A percentile compares a stretch with the other conserved stretches of the same genome.
phyloP scores from a whole-genome alignment of 1,140 invertebrate species.

The Papilio machaon region DNA sequence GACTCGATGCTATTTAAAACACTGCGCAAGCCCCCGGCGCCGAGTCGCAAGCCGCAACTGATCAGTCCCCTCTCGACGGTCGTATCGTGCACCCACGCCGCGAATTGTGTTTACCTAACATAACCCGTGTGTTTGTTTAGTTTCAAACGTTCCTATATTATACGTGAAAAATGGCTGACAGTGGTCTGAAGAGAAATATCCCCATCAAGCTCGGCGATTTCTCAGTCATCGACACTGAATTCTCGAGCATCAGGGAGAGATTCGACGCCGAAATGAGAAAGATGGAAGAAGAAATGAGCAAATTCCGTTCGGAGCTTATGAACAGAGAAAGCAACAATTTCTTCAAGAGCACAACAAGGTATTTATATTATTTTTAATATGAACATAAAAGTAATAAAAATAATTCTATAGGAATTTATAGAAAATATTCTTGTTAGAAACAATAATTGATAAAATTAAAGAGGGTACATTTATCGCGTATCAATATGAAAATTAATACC shows the following conservation, averaged over 20 bases:
- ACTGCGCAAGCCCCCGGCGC: slow-evolving; percentile 80
- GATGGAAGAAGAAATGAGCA: slow-evolving; percentile 99
- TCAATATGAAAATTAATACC: background rate
- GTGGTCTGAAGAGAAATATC: slow-evolving; percentile 92
- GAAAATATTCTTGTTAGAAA: background rate
- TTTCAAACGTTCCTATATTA: slow-evolving; percentile 65
- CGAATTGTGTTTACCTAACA: slow-evolving; percentile 76
- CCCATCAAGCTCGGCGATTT: slow-evolving; percentile 97
- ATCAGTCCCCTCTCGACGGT: slow-evolving; percentile 78
- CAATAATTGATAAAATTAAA: slow-evolving; percentile 15
- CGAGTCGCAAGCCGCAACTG: slow-evolving; percentile 70
- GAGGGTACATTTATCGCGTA: background rate
- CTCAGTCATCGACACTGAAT: slow-evolving; percentile 97
- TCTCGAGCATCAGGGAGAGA: slow-evolving; percentile 96
- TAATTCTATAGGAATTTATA: background rate
- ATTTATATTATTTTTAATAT: slow-evolving; percentile 66
- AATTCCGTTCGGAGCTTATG: slow-evolving; percentile 96
- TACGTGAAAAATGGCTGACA: slow-evolving; percentile 86
- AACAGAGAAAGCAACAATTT: slow-evolving; percentile 95
- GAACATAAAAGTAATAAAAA: slow-evolving; percentile 1
- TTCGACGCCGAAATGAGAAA: slow-evolving; percentile 98
- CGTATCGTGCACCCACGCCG: slow-evolving; percentile 66
- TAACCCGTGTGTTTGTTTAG: slow-evolving; percentile 77
- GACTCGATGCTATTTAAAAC: slow-evolving; percentile 82
- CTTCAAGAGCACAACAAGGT: slow-evolving; percentile 94